These are phyloP conservation scores for Stictocephala bisonia DNA, from an alignment of 2,888 invertebrate species.

Conservation along the genomic window DNA sequence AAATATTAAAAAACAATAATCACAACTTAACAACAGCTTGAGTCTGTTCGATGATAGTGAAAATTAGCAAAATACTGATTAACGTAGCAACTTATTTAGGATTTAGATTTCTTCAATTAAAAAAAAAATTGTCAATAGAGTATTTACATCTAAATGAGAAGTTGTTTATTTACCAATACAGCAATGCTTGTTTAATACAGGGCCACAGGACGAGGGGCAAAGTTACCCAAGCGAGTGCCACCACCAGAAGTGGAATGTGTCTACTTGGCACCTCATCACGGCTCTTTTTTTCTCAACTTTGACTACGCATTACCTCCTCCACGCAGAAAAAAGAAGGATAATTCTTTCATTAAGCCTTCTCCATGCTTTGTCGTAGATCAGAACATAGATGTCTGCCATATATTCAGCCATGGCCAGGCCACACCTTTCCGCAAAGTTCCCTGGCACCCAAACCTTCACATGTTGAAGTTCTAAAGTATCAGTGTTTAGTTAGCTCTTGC, in stretches of 20 bases:
- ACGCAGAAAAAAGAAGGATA: constrained; percentile 44
- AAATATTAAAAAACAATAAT: too few species aligned
- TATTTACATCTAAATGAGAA: too few species aligned
- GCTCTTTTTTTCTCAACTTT: constrained; percentile 45
- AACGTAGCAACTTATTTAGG: too few species aligned
- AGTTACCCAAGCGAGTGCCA: constrained; percentile 42
- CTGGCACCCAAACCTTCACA: constrained; percentile 66
- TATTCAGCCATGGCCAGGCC: background rate
- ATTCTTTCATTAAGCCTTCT: background rate
- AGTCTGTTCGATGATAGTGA: too few species aligned
- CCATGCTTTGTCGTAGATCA: constrained; percentile 30
- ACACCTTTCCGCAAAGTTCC: constrained; percentile 66
- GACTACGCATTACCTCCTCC: constrained; percentile 47
- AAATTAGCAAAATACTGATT: too few species aligned
- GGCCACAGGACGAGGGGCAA: constrained; percentile 49
- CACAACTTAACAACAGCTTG: too few species aligned
- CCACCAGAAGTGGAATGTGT: constrained; percentile 41
- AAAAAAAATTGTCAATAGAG: too few species aligned
- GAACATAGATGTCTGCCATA: constrained; percentile 24
- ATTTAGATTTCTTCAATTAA: too few species aligned
- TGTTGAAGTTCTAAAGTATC: constrained; percentile 64
- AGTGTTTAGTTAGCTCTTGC: too few species aligned
- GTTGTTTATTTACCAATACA: too few species aligned
- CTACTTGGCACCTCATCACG: constrained; percentile 43
- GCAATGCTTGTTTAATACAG: constrained; percentile 25